Base-by-base conservation (phyloP, 2,888 invertebrate genomes). In the Hemaris fuciformis region DNA sequence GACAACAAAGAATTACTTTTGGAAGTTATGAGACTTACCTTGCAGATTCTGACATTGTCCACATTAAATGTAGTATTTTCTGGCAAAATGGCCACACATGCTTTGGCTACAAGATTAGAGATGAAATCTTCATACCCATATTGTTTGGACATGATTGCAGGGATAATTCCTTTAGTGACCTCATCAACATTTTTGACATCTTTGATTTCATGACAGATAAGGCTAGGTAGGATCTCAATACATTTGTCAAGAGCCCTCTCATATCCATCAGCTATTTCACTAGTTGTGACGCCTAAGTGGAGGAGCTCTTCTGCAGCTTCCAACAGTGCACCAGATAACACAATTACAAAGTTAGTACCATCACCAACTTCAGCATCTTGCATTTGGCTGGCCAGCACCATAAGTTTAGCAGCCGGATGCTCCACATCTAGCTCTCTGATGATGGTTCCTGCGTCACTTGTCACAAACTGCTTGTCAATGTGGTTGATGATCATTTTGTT, bases 401-500 rank as follows among this genome's bases (percentile, higher is more conserved):
- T 96, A 68, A 99, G 93, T 86, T 98, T 99, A 6, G 99, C 99
- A 42, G 99, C 99, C 42, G 99, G 99, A 89, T 99, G 99, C 85
- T 99, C 98, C 25, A 99, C 96, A 93, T 99, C 98, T 46, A 99
- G 88, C 85, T 99, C 98, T 68, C 97, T 95, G 74, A 99, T 97
- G 66, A 99, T 99, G 0, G 99, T 99, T 0, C 98, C 99, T 22
- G 99, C 99, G 93, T 99, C 99, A 85, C 98, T 99, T 0, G 99
- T 99, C 3, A 99, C 98, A 92, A 99, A 99, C 74, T 99, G 95
- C 83, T 99, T 99, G 80, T 99, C 99, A 71, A 99, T 94, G 84
- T 99, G 99, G 90, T 99, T 99, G 64, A 99, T 99, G 22, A 99
- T 96, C 97, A 99, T 99, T 94, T 99, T 99, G 89, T 99, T 99